Evolutionary conservation across 1,140 invertebrate genomes (phyloP).

Genomic region (Melitaea cinxia): DNA sequence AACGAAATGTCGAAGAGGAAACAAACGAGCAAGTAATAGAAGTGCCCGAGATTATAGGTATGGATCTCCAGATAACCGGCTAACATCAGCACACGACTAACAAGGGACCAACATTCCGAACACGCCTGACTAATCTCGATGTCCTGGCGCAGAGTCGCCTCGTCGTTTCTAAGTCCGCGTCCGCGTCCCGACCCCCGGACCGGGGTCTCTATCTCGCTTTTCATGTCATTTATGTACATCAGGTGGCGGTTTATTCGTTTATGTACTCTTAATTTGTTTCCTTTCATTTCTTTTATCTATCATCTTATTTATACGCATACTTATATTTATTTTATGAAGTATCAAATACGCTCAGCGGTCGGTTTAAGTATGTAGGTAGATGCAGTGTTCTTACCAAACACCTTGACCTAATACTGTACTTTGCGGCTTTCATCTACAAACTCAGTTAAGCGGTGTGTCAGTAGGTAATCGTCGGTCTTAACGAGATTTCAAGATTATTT

Average conservation of each 20-base stretch:
- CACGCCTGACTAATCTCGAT: slow-evolving; percentile 50
- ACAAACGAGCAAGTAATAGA: slow-evolving; percentile 46
- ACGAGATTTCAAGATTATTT: not conserved
- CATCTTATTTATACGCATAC: slow-evolving; percentile 1
- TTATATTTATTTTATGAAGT: slow-evolving; percentile 25
- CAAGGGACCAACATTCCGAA: slow-evolving; percentile 40
- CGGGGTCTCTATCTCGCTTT: not conserved
- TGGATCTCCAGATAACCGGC: slow-evolving; percentile 39
- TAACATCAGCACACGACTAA: slow-evolving; percentile 54
- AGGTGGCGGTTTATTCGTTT: slow-evolving; percentile 39
- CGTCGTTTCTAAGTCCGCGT: slow-evolving; percentile 33
- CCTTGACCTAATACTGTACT: not conserved
- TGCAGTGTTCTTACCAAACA: not conserved
- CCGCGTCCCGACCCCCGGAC: not conserved
- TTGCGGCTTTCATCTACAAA: slow-evolving; percentile 6
- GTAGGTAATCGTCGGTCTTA: not conserved
- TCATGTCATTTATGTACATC: slow-evolving; percentile 14
- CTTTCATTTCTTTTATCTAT: not conserved
- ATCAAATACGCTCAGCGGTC: not conserved
- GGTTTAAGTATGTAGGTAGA: not conserved
- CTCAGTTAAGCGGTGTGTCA: not conserved
- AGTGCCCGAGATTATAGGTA: slow-evolving; percentile 56
- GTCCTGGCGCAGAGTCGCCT: slow-evolving; percentile 37
- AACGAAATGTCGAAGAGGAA: slow-evolving; percentile 41
- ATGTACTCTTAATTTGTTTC: slow-evolving; percentile 18